A percentile compares a stretch with the other conserved stretches of the same genome.
Conservation (phyloP, 1,140 invertebrate genomes). For the Euwallacea similis region DNA sequence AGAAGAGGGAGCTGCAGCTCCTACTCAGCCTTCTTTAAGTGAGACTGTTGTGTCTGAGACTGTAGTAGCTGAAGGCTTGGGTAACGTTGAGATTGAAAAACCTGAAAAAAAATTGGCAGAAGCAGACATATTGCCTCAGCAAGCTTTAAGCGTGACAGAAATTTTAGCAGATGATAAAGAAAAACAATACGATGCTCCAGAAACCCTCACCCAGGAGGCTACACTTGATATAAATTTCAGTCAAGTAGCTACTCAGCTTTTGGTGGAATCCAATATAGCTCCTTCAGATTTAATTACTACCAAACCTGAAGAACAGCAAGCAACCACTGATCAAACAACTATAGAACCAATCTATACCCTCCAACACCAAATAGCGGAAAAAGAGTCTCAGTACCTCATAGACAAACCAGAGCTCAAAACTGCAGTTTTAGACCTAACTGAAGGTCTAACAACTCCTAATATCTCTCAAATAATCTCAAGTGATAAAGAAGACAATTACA, state of each 20-base stretch:
- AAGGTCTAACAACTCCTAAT: constrained; percentile 54
- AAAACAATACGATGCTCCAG: constrained; percentile 46
- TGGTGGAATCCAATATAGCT: constrained; percentile 57
- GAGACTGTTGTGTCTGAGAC: constrained; percentile 61
- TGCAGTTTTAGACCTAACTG: constrained; percentile 57
- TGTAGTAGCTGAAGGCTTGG: constrained; percentile 56
- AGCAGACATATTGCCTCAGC: constrained; percentile 56
- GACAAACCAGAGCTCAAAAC: constrained; percentile 57
- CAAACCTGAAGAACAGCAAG: constrained; percentile 52
- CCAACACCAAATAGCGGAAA: constrained; percentile 60
- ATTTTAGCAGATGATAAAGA: constrained; percentile 57
- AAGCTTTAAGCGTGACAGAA: constrained; percentile 60
- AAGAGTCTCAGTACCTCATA: constrained; percentile 57
- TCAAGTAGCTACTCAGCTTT: constrained; percentile 57
- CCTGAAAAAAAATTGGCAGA: constrained; percentile 56
- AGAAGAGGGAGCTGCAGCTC: constrained; percentile 54
- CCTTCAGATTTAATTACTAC: constrained; percentile 53
- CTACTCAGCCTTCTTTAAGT: constrained; percentile 55
- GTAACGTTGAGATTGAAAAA: constrained; percentile 44
- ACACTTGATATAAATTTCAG: constrained; percentile 55
- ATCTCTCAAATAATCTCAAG: constrained; percentile 59
- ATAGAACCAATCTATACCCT: constrained; percentile 59
- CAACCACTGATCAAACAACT: constrained; percentile 55
- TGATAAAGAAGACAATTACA: constrained; percentile 59
- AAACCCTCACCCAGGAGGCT: constrained; percentile 51